Evolutionary conservation across 1,140 invertebrate species (phyloP).

Genomic region (Drosophila fuyamai): DNA sequence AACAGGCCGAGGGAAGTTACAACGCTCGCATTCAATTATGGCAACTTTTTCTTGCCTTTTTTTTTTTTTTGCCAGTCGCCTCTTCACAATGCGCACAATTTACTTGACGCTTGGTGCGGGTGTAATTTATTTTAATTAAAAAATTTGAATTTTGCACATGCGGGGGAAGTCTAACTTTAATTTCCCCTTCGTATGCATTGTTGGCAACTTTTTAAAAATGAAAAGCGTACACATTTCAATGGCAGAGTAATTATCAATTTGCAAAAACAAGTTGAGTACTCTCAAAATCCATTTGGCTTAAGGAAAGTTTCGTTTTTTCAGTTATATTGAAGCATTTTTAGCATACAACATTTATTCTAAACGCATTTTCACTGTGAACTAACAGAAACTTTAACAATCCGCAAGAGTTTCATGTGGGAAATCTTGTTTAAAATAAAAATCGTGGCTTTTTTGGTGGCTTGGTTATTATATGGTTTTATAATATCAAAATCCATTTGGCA

Average conservation of each 20-base stretch:
- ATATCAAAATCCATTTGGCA: background rate
- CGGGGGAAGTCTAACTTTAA: constrained; percentile 16
- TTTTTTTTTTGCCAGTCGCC: constrained; percentile 6
- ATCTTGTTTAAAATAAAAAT: background rate
- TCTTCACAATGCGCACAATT: constrained; percentile 18
- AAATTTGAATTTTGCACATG: constrained; percentile 34
- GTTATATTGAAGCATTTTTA: no score
- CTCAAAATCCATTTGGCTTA: constrained; percentile 1
- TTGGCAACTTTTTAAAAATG: background rate
- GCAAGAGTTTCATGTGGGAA: no score
- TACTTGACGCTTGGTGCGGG: constrained; percentile 11
- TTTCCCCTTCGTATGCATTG: constrained; percentile 8
- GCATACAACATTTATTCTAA: no score
- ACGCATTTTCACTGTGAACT: no score
- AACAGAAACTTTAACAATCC: no score
- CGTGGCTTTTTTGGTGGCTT: background rate
- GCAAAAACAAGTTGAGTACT: background rate
- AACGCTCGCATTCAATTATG: constrained; percentile 59
- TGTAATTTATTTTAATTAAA: constrained; percentile 60
- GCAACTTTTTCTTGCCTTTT: constrained; percentile 47
- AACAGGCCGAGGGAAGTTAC: constrained; percentile 6
- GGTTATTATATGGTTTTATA: background rate
- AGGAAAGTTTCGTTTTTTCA: background rate
- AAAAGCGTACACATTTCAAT: background rate
- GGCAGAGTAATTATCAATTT: background rate